Conservation (phyloP, 1,140 invertebrate species). For the Calliphora vicina region DNA sequence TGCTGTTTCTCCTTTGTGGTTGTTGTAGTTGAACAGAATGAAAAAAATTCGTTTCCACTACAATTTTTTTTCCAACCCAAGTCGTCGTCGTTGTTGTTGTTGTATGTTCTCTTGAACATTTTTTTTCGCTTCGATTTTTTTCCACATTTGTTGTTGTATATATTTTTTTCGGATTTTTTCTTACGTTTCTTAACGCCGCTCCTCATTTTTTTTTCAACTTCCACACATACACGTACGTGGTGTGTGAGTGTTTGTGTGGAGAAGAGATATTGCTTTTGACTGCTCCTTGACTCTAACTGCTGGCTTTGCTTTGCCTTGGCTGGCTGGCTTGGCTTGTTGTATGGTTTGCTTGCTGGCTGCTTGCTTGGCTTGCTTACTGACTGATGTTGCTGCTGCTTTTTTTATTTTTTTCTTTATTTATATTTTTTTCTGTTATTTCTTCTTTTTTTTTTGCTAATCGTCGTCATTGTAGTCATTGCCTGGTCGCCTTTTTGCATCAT, state of each 20-base stretch:
- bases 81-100: neutral
- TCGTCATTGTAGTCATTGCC: constrained; percentile 36
- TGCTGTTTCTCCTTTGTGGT: neutral
- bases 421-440: neutral
- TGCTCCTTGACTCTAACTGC: constrained; percentile 57
- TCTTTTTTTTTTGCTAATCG: constrained; percentile 30
- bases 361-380: constrained; percentile 9
- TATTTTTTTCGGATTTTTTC: neutral
- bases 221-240: neutral
- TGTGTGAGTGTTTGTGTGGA: neutral
- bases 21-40: neutral
- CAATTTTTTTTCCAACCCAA: neutral
- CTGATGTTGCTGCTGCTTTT: neutral
- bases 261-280: constrained; percentile 35
- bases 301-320: constrained; percentile 49
- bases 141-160: constrained; percentile 7
- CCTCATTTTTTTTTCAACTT: constrained; percentile 3
- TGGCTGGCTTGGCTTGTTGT: constrained; percentile 37
- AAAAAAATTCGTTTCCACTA: neutral
- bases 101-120: constrained; percentile 9
- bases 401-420: neutral
- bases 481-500: constrained; percentile 61
- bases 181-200: constrained; percentile 15
- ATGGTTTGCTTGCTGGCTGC: constrained; percentile 34
- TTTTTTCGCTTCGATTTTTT: constrained; percentile 13